Percentiles rank a stretch among this genome's conserved stretches.
Evolutionary conservation across 2,113 vertebrate genomes (phyloP).

Genomic region (Pteropus alecto): DNA sequence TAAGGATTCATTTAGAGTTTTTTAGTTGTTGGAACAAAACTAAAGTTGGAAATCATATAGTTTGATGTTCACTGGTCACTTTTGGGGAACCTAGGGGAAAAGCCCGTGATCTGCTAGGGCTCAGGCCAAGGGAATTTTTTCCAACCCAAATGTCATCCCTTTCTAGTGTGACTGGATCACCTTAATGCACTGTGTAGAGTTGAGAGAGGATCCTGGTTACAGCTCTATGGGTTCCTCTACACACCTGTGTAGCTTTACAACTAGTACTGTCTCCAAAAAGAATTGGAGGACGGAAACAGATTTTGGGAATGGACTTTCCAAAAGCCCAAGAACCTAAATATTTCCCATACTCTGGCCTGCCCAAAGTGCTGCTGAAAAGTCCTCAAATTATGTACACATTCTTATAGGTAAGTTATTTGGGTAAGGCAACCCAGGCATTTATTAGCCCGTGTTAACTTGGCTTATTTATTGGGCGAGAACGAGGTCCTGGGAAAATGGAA

Average conservation of each 20-base stretch:
- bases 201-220: neutral
- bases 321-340: neutral
- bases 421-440: neutral
- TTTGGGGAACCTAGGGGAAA: neutral
- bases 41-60: neutral
- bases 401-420: neutral
- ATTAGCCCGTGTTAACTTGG: neutral
- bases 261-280: neutral
- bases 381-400: neutral
- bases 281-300: neutral
- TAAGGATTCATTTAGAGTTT: neutral
- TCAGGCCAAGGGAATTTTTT: neutral
- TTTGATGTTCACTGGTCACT: neutral
- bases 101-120: neutral
- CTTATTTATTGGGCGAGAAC: neutral
- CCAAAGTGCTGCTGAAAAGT: neutral
- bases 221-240: accelerated
- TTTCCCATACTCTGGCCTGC: neutral
- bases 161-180: neutral
- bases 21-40: neutral
- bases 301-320: neutral
- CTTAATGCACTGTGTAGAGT: neutral
- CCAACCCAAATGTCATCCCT: neutral
- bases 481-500: neutral
- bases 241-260: neutral